Conservation (phyloP, 2,113 vertebrate genomes). For the Rhizomys pruinosus region DNA sequence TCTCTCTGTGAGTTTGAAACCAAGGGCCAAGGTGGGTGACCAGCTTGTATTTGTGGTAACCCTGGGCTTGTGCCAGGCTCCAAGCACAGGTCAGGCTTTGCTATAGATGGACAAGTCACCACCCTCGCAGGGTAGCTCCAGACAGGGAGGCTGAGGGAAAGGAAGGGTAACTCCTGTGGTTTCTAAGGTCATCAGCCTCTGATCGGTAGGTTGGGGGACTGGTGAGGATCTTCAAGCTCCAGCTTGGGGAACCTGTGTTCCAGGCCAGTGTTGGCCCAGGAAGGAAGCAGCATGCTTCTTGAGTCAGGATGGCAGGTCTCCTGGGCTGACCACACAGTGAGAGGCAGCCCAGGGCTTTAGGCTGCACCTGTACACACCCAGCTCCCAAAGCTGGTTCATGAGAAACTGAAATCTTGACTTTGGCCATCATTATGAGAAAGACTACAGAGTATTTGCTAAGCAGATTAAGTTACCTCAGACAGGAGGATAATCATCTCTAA, state of each 20-base stretch:
- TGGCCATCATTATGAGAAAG: neutral
- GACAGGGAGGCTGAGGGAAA: too few relatives aligned
- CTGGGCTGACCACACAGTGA: fast-evolving
- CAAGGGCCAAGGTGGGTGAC: neutral
- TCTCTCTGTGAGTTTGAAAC: neutral
- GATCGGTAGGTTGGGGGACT: neutral
- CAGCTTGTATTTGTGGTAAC: neutral
- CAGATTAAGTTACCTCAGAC: neutral
- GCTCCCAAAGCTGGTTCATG: neutral
- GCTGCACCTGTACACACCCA: fast-evolving
- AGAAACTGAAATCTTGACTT: neutral
- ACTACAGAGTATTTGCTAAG: neutral
- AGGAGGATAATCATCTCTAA: neutral
- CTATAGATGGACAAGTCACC: neutral
- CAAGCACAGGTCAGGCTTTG: neutral
- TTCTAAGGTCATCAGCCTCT: neutral
- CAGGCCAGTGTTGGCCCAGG: neutral
- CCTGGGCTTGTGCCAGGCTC: neutral
- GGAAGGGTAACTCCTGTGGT: neutral
- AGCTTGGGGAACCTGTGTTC: fast-evolving
- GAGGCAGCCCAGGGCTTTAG: neutral
- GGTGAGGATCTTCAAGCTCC: neutral
- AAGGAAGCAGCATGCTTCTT: fast-evolving
- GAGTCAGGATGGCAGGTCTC: fast-evolving
- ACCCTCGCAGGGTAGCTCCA: neutral